Evolutionary conservation across 2,797 vertebrate genomes (phyloP).

Genomic region (Acridotheres tristis): DNA sequence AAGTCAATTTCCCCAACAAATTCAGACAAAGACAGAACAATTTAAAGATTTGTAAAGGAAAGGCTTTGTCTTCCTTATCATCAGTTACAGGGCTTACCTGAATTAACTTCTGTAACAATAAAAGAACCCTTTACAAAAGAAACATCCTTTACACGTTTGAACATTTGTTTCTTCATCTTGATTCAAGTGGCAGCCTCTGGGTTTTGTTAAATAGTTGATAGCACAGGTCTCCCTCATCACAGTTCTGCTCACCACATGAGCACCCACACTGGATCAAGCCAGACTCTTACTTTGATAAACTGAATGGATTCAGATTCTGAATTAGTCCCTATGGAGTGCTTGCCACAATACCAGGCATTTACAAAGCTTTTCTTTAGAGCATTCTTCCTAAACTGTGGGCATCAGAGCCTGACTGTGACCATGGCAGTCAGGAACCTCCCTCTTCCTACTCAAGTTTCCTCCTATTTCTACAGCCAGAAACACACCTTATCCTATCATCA

Average conservation of each 20-base stretch:
- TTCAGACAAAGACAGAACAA: not conserved
- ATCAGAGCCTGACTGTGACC: not conserved
- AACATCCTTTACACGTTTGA: not conserved
- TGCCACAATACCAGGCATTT: not conserved
- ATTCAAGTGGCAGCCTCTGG: not conserved
- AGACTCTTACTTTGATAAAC: not conserved
- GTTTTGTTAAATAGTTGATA: not conserved
- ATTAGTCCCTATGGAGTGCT: not conserved
- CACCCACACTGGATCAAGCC: not conserved
- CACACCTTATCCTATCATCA: not conserved
- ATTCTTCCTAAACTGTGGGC: not conserved
- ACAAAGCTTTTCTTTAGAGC: not conserved
- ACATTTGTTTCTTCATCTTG: not conserved
- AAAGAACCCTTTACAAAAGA: not conserved
- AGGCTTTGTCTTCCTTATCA: not conserved
- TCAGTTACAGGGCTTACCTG: not conserved
- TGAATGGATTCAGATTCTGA: not conserved
- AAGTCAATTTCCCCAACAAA: not conserved
- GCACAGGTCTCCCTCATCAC: not conserved
- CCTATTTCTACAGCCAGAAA: not conserved
- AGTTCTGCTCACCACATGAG: not conserved
- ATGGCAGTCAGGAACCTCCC: not conserved
- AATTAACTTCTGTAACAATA: conserved; percentile 1
- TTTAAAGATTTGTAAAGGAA: not conserved
- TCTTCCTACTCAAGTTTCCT: not conserved